Base-by-base conservation (phyloP, 2,113 vertebrate genomes). In the Dromiciops gliroides region DNA sequence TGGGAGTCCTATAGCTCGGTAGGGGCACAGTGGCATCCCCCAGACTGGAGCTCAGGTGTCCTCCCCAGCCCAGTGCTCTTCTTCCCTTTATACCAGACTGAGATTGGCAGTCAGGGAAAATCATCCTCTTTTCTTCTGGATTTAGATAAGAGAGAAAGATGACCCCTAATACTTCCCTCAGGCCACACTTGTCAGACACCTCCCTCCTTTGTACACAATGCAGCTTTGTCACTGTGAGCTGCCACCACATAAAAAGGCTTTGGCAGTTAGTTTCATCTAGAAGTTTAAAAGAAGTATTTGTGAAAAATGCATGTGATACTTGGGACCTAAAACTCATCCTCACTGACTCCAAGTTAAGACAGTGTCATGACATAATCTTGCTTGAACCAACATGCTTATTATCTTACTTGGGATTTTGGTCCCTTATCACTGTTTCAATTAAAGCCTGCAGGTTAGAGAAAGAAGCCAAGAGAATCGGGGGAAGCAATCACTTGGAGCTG, bases 251-350 rank as follows among this genome's bases (percentile, higher is more conserved):
- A 67, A 67, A 67, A 67, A 44, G 8, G 67, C 37, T 83, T 44
- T 19, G 23, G 23, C 16, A 83, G n/a, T 23, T 19, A 23, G 67
- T 44, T 44, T 44, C n/a, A 44, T 22, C 44, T 5, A 83, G n/a
- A 83, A 83, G 19, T 48, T 94, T 95, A 83, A 0, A 48, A 93
- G 48, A 93, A 19, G 89, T n/a, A n/a, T 25, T 91, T 92, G 75
- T 92, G 91, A 92, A 75, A 51, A 94, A 23, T 11, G 83, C 91
- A 31, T 49, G 3, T 24, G 92, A 92, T 48, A 90, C 47, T 93
- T 93, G 90, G 90, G 93, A 97, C 92, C 60, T 90, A 92, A 90
- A 91, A 51, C 93, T 95, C n/a, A 83, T 44, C 51, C 93, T 93
- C 47, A 48, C 49, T 51, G 48, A 25, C 50, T 53, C 48, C 23